A percentile compares a stretch with the other conserved stretches of the same genome.
Evolutionary conservation across 2,113 vertebrate genomes (phyloP).

Genomic region (Argyrosomus japonicus): DNA sequence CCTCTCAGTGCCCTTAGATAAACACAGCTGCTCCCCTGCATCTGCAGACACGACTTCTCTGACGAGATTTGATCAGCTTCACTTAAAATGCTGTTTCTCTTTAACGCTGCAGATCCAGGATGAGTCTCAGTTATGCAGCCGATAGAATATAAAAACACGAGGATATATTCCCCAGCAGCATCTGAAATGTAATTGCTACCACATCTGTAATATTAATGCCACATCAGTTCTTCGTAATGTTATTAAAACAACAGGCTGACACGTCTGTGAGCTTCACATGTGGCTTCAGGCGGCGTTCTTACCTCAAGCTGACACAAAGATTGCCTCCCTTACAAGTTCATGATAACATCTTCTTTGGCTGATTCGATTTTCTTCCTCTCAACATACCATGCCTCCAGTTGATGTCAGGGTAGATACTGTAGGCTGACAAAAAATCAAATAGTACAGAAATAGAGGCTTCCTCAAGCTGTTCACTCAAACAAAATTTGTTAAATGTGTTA

Average conservation of each 20-base stretch:
- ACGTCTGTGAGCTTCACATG: neutral
- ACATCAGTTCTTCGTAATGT: too few species aligned
- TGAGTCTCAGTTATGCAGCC: constrained; percentile 21
- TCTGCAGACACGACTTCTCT: constrained; percentile 36
- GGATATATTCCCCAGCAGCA: neutral
- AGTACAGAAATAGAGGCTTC: neutral
- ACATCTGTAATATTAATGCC: neutral
- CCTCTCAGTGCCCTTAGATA: constrained; percentile 56
- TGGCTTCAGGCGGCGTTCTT: neutral
- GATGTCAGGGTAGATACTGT: neutral
- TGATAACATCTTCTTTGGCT: neutral
- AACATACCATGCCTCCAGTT: neutral
- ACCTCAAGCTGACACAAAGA: neutral
- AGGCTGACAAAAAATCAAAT: neutral
- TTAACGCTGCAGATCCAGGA: constrained; percentile 5
- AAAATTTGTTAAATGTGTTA: too few species aligned
- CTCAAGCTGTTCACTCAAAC: neutral
- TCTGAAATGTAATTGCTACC: too few species aligned
- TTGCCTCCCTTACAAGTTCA: neutral
- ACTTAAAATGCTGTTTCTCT: constrained; percentile 37
- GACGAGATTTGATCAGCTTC: constrained; percentile 49
- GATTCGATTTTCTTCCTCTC: constrained; percentile 9
- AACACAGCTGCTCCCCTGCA: constrained; percentile 71
- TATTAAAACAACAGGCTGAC: neutral
- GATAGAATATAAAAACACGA: neutral